Evolutionary conservation across 2,888 invertebrate species (phyloP).

Genomic region (Psylliodes chrysocephalus): DNA sequence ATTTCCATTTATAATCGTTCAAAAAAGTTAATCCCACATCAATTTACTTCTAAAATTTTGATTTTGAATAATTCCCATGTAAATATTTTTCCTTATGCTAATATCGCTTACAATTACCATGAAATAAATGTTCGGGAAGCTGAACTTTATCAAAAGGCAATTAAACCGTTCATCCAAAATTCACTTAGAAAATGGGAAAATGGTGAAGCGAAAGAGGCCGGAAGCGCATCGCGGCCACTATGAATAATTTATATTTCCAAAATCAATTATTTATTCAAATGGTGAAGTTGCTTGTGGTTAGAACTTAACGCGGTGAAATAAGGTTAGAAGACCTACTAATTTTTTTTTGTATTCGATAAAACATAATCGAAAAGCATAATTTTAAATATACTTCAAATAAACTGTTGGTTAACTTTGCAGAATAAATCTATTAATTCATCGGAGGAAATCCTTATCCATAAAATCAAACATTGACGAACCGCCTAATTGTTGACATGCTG

Average conservation of each 20-base stretch:
- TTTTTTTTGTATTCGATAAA: too few relatives aligned
- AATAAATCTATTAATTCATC: too few relatives aligned
- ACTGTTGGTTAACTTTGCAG: too few relatives aligned
- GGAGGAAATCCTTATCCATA: too few relatives aligned
- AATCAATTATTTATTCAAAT: constrained; percentile 30
- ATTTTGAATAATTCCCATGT: constrained; percentile 3
- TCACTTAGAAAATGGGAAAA: constrained; percentile 14
- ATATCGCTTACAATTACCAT: constrained; percentile 5
- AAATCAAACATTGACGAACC: too few relatives aligned
- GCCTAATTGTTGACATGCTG: too few relatives aligned
- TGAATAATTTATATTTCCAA: constrained; percentile 26
- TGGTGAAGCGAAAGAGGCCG: constrained; percentile 8
- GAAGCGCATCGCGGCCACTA: constrained; percentile 16
- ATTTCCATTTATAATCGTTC: too few relatives aligned
- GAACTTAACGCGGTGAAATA: too few relatives aligned
- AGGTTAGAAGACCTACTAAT: too few relatives aligned
- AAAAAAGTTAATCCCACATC: background rate
- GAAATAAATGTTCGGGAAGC: constrained; percentile 19
- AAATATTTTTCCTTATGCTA: constrained; percentile 26
- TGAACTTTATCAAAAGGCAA: constrained; percentile 29
- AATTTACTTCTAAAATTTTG: constrained; percentile 1
- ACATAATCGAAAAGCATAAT: too few relatives aligned
- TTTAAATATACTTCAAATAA: too few relatives aligned
- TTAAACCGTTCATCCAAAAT: constrained; percentile 28
- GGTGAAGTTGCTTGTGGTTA: too few relatives aligned